phyloP scores from a whole-genome alignment of 2,888 invertebrate species.

The Chymomyza amoena region DNA sequence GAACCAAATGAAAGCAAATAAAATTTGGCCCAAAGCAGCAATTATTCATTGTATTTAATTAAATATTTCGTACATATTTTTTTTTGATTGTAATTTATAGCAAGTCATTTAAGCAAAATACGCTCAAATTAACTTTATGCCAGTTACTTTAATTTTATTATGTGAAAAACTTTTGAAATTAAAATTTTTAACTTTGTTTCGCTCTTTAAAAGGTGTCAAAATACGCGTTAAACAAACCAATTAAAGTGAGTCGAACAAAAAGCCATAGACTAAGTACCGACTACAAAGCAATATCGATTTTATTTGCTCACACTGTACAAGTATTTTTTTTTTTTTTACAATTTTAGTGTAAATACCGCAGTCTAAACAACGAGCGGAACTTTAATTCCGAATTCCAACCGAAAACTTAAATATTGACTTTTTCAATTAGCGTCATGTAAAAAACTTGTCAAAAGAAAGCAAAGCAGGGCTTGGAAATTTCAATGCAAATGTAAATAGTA shows the following conservation, averaged over 20 bases:
- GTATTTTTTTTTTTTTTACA: background rate
- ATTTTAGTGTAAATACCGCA: constrained; percentile 4
- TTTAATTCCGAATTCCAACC: constrained; percentile 22
- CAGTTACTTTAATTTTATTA: constrained; percentile 3
- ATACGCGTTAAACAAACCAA: constrained; percentile 59
- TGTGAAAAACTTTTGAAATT: background rate
- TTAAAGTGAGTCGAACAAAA: constrained; percentile 47
- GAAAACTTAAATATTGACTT: constrained; percentile 56
- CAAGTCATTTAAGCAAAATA: constrained; percentile 33
- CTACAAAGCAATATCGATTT: constrained; percentile 32
- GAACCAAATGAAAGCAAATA: constrained; percentile 24
- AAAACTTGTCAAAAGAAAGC: constrained; percentile 46
- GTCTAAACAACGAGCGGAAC: constrained; percentile 38
- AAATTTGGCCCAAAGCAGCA: constrained; percentile 31
- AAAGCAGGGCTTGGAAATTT: constrained; percentile 4
- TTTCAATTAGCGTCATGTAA: constrained; percentile 66
- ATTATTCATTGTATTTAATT: constrained; percentile 45
- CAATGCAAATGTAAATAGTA: background rate
- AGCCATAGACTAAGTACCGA: constrained; percentile 35
- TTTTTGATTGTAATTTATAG: constrained; percentile 50
- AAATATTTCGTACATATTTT: constrained; percentile 13
- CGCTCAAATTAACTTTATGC: constrained; percentile 1
- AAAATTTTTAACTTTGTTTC: background rate
- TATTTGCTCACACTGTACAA: constrained; percentile 26
- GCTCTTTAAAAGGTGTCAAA: constrained; percentile 15